Conservation (phyloP, 2,797 vertebrate species). For the Monodelphis domestica region DNA sequence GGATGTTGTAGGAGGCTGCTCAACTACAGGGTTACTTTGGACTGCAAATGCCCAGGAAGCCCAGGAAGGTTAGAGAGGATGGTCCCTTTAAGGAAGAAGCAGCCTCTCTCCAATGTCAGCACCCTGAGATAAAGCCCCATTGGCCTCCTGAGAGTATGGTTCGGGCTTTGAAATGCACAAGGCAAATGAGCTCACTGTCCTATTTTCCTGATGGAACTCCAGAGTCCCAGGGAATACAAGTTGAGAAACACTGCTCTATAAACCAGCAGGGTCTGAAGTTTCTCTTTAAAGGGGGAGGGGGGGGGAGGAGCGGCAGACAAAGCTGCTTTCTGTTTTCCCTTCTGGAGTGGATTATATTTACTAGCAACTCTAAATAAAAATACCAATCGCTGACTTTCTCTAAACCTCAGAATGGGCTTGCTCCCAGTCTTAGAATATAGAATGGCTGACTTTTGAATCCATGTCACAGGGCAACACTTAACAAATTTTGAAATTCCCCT, state of each 20-base stretch:
- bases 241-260: neutral
- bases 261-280: neutral
- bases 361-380: neutral
- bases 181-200: neutral
- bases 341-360: neutral
- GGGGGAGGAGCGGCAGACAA: fast-evolving
- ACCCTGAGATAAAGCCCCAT: neutral
- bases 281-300: neutral
- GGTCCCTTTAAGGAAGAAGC: neutral
- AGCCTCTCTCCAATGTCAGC: neutral
- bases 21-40: neutral
- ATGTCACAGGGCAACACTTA: neutral
- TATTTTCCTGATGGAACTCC: neutral
- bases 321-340: neutral
- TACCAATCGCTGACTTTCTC: neutral
- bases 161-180: fast-evolving
- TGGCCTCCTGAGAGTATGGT: neutral
- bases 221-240: neutral
- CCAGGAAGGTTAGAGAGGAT: neutral
- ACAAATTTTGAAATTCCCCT: neutral
- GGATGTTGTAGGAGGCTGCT: neutral
- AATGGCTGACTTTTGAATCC: neutral
- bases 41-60: neutral
- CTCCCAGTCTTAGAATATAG: fast-evolving
- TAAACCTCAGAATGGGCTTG: neutral